These are phyloP conservation scores for Monomorium pharaonis DNA, from an alignment of 1,140 invertebrate genomes.

Conservation along the genomic window DNA sequence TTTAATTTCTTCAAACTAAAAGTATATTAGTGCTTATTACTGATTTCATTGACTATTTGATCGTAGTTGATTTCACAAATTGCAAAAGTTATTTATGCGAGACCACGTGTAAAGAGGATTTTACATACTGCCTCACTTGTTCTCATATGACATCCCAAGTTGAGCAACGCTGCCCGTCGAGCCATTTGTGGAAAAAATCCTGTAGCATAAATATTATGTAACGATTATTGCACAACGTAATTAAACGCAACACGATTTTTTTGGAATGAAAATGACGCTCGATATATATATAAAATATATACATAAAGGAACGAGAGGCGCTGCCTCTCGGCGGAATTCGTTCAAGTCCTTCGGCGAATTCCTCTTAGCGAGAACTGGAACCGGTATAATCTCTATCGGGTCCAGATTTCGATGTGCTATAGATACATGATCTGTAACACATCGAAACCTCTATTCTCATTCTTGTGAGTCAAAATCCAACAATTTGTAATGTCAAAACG, in stretches of 20 bases:
- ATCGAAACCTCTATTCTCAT: background rate
- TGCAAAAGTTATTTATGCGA: too few species aligned
- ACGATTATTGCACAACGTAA: slow-evolving; percentile 44
- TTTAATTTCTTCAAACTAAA: background rate
- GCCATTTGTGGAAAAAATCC: slow-evolving; percentile 9
- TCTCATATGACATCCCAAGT: background rate
- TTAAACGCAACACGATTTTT: slow-evolving; percentile 26
- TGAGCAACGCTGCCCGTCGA: background rate
- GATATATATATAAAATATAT: slow-evolving; percentile 46
- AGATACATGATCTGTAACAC: background rate
- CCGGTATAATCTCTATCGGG: background rate
- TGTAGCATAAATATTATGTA: slow-evolving; percentile 40
- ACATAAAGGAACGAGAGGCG: background rate
- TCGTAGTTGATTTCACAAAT: background rate
- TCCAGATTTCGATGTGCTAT: background rate
- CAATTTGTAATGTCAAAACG: background rate
- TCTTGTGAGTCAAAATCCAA: background rate
- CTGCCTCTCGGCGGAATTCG: background rate
- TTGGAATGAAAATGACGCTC: background rate
- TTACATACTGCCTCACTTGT: background rate
- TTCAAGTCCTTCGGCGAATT: slow-evolving; percentile 34
- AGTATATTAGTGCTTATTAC: background rate
- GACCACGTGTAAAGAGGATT: background rate
- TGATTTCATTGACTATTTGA: background rate
- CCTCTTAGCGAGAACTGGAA: slow-evolving; percentile 20